These are phyloP conservation scores for Rostratula benghalensis DNA, from an alignment of 2,113 vertebrate genomes.

Conservation along the genomic window DNA sequence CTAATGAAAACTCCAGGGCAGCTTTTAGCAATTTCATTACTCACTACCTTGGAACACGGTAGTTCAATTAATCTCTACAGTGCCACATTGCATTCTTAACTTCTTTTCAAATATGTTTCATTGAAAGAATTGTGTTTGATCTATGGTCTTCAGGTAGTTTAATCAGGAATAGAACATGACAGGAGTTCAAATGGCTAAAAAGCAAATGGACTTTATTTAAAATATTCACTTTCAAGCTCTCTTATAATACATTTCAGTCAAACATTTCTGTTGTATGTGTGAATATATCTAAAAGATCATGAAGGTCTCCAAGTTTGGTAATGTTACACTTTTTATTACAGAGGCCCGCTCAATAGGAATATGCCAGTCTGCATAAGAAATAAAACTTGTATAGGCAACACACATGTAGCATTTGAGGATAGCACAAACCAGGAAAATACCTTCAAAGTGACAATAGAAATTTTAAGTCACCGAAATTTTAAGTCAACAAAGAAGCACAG, in stretches of 20 bases:
- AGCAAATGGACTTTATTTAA: background rate
- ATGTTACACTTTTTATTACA: background rate
- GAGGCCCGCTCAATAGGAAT: background rate
- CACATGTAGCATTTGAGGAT: background rate
- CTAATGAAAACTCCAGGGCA: slow-evolving; percentile 56
- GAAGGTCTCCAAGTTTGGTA: background rate
- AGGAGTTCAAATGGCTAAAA: background rate
- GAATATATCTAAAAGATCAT: background rate
- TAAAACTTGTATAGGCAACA: background rate
- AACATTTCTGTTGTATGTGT: background rate
- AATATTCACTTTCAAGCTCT: background rate
- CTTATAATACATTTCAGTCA: background rate
- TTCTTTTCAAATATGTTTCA: slow-evolving; percentile 7
- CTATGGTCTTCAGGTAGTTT: background rate
- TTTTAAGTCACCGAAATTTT: background rate
- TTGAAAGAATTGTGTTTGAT: background rate
- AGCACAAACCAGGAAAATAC: background rate
- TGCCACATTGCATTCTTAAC: background rate
- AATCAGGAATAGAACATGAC: background rate
- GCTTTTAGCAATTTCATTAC: slow-evolving; percentile 53
- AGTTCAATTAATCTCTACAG: slow-evolving; percentile 48
- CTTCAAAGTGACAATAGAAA: background rate
- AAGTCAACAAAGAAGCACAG: background rate
- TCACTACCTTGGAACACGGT: slow-evolving; percentile 4
- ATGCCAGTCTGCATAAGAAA: background rate